Conservation (phyloP, 2,888 invertebrate genomes). For the Leptopilina syphax region DNA sequence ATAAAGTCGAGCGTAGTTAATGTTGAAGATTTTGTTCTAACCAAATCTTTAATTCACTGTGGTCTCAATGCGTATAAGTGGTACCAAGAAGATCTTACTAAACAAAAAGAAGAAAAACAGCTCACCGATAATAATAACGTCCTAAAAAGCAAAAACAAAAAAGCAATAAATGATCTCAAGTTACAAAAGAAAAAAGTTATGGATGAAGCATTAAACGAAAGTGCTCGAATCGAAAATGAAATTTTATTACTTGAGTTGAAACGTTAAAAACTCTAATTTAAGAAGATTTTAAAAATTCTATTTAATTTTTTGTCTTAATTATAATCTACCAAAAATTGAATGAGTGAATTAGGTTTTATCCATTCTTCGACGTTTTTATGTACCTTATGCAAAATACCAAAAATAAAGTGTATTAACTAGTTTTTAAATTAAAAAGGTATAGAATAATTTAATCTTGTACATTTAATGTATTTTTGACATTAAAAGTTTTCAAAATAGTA, state of each 20-base stretch:
- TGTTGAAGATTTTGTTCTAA: slow-evolving; percentile 43
- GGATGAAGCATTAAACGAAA: neutral
- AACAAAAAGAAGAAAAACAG: slow-evolving; percentile 26
- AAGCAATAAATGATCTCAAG: neutral
- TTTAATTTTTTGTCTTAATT: too few relatives aligned
- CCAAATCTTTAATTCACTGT: slow-evolving; percentile 50
- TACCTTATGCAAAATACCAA: too few relatives aligned
- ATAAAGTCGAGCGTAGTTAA: slow-evolving; percentile 46
- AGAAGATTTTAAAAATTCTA: too few relatives aligned
- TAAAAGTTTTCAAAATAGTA: too few relatives aligned
- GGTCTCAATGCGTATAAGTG: slow-evolving; percentile 44
- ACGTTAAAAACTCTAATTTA: neutral
- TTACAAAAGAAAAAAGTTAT: neutral
- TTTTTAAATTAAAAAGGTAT: too few relatives aligned
- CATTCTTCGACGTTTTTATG: too few relatives aligned
- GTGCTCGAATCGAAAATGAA: neutral
- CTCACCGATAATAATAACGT: neutral
- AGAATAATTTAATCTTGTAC: too few relatives aligned
- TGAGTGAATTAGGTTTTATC: too few relatives aligned
- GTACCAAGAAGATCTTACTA: slow-evolving; percentile 46
- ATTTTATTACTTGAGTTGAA: neutral
- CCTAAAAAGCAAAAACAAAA: neutral
- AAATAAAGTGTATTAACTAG: too few relatives aligned
- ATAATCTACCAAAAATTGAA: too few relatives aligned
- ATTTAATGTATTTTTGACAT: too few relatives aligned